phyloP scores from a whole-genome alignment of 37 sponge, comb jelly and placozoan species.

The Amphimedon queenslandica region DNA sequence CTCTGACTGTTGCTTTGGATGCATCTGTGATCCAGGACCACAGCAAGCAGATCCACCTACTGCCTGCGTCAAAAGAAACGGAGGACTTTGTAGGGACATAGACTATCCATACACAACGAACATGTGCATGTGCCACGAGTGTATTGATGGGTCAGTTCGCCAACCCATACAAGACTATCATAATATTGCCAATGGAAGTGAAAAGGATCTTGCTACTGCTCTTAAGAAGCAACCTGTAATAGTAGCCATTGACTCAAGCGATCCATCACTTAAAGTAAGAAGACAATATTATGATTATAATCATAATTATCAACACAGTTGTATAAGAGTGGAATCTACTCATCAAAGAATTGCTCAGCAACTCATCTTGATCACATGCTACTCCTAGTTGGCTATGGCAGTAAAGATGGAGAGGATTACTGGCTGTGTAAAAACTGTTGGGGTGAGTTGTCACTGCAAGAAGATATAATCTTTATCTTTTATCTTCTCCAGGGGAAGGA shows the following conservation, averaged over 20 bases:
- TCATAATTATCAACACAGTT: neutral
- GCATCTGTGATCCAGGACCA: conserved; percentile 6
- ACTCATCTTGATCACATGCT: conserved; percentile 18
- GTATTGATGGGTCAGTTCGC: neutral
- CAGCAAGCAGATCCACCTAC: neutral
- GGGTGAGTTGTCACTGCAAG: neutral
- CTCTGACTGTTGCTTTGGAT: conserved; percentile 45
- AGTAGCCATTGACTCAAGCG: conserved; percentile 43
- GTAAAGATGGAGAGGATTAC: conserved; percentile 11
- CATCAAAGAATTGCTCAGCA: neutral
- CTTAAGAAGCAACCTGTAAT: conserved; percentile 52
- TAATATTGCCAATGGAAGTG: conserved; percentile 34
- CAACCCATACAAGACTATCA: conserved; percentile 24
- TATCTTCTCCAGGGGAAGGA: conserved; percentile 25
- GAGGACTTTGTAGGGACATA: conserved; percentile 39
- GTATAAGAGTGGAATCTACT: conserved; percentile 24
- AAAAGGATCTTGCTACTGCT: conserved; percentile 36
- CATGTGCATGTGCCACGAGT: conserved; percentile 17
- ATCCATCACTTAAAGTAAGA: conserved; percentile 23
- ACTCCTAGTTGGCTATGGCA: conserved; percentile 35
- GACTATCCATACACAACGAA: conserved; percentile 2
- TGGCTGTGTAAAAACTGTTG: conserved; percentile 46
- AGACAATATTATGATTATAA: neutral
- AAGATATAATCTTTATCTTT: neutral
- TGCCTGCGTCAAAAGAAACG: conserved; percentile 28